Conservation (phyloP, 2,113 vertebrate genomes). For the Pagrus major region DNA sequence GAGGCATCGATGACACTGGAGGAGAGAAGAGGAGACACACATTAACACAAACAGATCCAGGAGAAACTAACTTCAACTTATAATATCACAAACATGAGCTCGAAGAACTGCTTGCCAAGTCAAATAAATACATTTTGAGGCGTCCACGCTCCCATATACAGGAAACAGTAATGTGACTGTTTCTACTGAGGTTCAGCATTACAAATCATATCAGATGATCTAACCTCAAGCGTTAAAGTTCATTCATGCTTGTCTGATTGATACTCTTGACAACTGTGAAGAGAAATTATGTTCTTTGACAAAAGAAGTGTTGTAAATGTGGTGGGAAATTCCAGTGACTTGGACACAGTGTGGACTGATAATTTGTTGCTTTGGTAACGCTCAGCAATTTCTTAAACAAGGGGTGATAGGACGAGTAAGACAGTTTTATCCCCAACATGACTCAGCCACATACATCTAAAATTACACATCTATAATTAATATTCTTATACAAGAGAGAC, state of each 20-base stretch:
- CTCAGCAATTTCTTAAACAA: not conserved
- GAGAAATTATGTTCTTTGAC: no score
- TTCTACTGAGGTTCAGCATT: not conserved
- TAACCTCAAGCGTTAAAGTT: not conserved
- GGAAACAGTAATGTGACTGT: not conserved
- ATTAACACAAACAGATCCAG: not conserved
- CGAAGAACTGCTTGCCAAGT: not conserved
- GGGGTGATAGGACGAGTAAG: not conserved
- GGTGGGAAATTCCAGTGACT: not conserved
- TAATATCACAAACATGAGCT: not conserved
- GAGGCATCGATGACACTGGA: conserved; percentile 93
- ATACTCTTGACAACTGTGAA: no score
- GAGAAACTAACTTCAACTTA: not conserved
- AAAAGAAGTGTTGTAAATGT: not conserved
- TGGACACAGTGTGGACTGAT: not conserved
- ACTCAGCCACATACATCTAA: not conserved
- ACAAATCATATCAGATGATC: not conserved
- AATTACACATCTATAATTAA: not conserved
- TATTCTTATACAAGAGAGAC: not conserved
- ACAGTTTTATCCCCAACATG: not conserved
- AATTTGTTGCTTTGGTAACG: not conserved
- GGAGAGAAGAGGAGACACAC: not conserved
- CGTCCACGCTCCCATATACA: not conserved
- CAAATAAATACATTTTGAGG: no score
- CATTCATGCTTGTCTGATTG: not conserved